Evolutionary conservation across 2,113 vertebrate genomes (phyloP).

Genomic region (Pipa parva): DNA sequence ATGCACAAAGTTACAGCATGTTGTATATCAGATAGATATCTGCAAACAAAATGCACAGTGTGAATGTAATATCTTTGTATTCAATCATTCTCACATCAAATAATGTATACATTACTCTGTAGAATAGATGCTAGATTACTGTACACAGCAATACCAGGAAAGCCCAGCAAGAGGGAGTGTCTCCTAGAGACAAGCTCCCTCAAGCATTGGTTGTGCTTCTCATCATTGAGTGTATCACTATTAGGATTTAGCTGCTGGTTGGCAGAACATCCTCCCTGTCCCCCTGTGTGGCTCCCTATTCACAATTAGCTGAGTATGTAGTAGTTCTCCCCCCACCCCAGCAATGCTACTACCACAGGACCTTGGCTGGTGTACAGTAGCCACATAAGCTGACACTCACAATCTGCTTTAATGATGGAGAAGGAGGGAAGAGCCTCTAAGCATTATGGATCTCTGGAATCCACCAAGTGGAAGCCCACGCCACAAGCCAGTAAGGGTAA

Average conservation of each 20-base stretch:
- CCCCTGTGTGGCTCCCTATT: neutral
- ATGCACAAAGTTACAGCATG: too few species aligned
- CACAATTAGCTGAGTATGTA: neutral
- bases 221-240: neutral
- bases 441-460: conserved; percentile 71
- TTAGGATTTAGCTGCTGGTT: too few species aligned
- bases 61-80: too few species aligned
- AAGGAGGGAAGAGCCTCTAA: conserved; percentile 56
- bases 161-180: neutral
- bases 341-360: conserved; percentile 7
- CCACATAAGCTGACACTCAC: neutral
- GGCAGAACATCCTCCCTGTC: neutral
- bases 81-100: too few species aligned
- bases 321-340: neutral
- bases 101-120: too few species aligned
- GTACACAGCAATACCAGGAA: neutral
- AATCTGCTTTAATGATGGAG: conserved; percentile 54
- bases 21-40: too few species aligned
- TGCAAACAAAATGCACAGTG: too few species aligned
- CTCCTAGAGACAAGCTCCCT: neutral
- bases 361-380: neutral
- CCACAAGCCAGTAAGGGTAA: conserved; percentile 48
- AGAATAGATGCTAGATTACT: too few species aligned
- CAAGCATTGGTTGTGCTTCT: neutral
- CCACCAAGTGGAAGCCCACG: conserved; percentile 60